These are phyloP conservation scores for Drosophila lacicola DNA, from an alignment of 2,888 invertebrate species.

Conservation along the genomic window DNA sequence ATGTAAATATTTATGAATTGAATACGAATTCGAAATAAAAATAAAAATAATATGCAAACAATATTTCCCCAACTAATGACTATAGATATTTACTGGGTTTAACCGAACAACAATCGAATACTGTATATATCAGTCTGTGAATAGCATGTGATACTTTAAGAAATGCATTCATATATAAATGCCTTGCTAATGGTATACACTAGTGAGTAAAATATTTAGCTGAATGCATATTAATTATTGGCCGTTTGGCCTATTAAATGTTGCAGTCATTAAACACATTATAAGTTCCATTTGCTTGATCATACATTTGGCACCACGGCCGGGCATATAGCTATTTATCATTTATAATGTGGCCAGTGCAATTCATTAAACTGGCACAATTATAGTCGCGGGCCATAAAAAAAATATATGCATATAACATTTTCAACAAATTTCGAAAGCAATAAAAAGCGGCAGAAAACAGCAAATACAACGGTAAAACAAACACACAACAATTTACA, in stretches of 20 bases:
- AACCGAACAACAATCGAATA: neutral
- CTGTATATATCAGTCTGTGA: neutral
- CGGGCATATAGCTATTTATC: slow-evolving; percentile 32
- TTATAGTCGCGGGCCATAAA: slow-evolving; percentile 34
- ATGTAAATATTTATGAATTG: too few relatives aligned
- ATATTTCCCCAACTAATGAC: neutral
- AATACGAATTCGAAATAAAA: neutral
- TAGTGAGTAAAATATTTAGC: slow-evolving; percentile 14
- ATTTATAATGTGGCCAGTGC: slow-evolving; percentile 51
- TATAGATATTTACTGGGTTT: neutral
- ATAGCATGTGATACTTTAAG: neutral
- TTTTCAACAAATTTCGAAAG: slow-evolving; percentile 51
- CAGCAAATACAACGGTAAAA: slow-evolving; percentile 18
- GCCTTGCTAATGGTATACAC: slow-evolving; percentile 17
- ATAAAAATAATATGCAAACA: neutral
- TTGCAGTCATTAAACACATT: slow-evolving; percentile 42
- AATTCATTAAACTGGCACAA: slow-evolving; percentile 47
- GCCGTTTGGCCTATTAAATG: slow-evolving; percentile 26
- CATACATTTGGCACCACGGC: slow-evolving; percentile 34
- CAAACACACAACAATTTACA: slow-evolving; percentile 34
- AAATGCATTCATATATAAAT: neutral
- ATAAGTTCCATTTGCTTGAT: slow-evolving; percentile 29
- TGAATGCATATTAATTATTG: slow-evolving; percentile 31
- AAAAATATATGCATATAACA: slow-evolving; percentile 17
- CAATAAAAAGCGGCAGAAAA: slow-evolving; percentile 4